phyloP scores from a whole-genome alignment of 2,888 invertebrate species.

The Dendrolimus pini region DNA sequence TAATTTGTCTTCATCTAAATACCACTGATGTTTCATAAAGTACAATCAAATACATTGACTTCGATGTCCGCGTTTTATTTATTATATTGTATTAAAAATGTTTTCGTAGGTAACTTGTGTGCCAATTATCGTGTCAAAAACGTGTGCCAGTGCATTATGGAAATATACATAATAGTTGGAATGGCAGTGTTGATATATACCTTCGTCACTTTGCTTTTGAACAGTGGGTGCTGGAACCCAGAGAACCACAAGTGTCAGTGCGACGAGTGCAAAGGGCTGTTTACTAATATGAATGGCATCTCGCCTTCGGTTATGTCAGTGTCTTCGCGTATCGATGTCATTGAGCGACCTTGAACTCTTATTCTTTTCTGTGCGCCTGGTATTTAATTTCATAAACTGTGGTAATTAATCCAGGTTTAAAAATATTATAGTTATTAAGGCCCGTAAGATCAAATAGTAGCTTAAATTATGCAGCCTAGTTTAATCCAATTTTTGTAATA shows the following conservation, averaged over 20 bases:
- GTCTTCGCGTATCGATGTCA: slow-evolving; percentile 45
- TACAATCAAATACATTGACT: too few species aligned
- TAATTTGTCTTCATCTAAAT: slow-evolving; percentile 9
- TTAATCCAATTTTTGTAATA: too few species aligned
- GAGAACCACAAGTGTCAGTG: slow-evolving; percentile 52
- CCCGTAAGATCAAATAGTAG: too few species aligned
- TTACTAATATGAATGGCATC: slow-evolving; percentile 23
- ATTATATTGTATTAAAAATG: too few species aligned
- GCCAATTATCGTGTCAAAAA: slow-evolving; percentile 20
- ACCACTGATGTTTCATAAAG: slow-evolving; percentile 24
- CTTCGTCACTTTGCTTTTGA: slow-evolving; percentile 41
- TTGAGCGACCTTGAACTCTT: slow-evolving; percentile 27
- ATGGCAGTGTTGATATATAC: slow-evolving; percentile 59
- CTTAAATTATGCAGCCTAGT: too few species aligned
- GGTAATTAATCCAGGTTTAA: too few species aligned
- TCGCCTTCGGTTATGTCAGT: slow-evolving; percentile 40
- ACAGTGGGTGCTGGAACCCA: slow-evolving; percentile 50
- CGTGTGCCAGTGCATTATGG: slow-evolving; percentile 38
- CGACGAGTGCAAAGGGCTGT: slow-evolving; percentile 55
- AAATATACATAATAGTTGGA: slow-evolving; percentile 59
- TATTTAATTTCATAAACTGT: neutral
- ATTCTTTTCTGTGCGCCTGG: neutral
- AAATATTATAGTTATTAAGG: too few species aligned
- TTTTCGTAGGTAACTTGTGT: neutral
- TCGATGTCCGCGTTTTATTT: too few species aligned